Base-by-base conservation (phyloP, 37 sponge, comb jelly and placozoan genomes). In the Dysidea cf. avara region DNA sequence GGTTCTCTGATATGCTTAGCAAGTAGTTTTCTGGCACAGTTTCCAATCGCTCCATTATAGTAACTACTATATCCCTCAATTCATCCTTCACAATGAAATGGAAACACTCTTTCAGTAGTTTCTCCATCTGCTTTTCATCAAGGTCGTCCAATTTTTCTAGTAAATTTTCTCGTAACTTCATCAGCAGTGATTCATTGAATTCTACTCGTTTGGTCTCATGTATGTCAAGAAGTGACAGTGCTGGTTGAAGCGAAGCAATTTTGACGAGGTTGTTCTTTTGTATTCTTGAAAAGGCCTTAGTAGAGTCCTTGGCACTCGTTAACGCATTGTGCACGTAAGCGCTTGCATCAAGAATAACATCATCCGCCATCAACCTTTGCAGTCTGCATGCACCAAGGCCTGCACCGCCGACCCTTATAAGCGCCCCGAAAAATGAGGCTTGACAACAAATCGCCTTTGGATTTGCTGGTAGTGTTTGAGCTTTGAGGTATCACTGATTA, bases 201-300 rank as follows among this genome's bases (percentile, higher is more conserved):
- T 90, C 81, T 32, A 61, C 55, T 24, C 97, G 75, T 9, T 66
- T 40, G 22, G 90, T 56, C 6, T 82, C 89, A 46, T 88, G 91
- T 11, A 97, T 84, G 71, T 97, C 98, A 13, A 97, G 81, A 31
- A 97, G 84, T 14, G 95, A 89, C 13, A 97, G 81, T 30, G 87
- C 89, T 0, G 92, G 76, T 30, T 92, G 80, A 63, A 92, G 39
- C 18, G 83, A 84, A 17, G 73, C 39, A 18, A 85, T 74, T 0
- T 81, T 56, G 26, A 96, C 71, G 16, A 63, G 60, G 48, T 91
- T 81, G 12, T 88, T 78, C 13, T 64, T 25, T 69, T 96, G 96
- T 0, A 96, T 66, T 30, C 56, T 59, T 3, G 73, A 30, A 56
- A 93, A 85, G 31, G 73, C 82, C 11, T 81, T 84, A 0, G 92